Conservation (phyloP, 2,888 invertebrate species). For the Andrena camellia region DNA sequence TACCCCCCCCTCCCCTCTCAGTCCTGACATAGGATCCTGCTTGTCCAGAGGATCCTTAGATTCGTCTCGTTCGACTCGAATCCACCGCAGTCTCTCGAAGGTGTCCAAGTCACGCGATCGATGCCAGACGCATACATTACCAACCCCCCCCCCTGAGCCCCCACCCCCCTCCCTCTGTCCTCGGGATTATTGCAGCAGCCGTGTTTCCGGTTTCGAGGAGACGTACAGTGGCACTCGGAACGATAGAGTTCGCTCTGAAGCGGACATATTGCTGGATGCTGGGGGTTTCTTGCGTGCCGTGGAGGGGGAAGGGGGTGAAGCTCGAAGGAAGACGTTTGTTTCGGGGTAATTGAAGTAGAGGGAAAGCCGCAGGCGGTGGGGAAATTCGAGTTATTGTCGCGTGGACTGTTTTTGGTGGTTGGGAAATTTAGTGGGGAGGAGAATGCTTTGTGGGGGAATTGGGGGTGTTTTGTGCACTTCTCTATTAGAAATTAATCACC, state of each 20-base stretch:
- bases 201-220: slow-evolving; percentile 2
- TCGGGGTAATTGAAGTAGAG: neutral
- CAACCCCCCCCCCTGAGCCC: neutral
- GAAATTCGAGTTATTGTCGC: too few species aligned
- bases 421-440: too few species aligned
- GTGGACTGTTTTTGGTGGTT: too few species aligned
- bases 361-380: too few species aligned
- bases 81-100: slow-evolving; percentile 21
- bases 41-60: neutral
- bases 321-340: neutral
- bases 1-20: neutral
- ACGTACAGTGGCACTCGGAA: neutral
- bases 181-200: neutral
- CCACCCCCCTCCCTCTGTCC: neutral
- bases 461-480: too few species aligned
- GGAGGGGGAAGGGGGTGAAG: neutral
- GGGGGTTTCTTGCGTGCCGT: neutral
- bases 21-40: neutral
- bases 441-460: too few species aligned
- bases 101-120: slow-evolving; percentile 17
- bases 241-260: neutral
- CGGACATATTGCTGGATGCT: neutral
- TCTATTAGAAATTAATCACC: too few species aligned
- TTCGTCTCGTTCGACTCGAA: slow-evolving; percentile 41
- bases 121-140: slow-evolving; percentile 28